Conservation (phyloP, 2,888 invertebrate species). For the Osedax frankpressi region DNA sequence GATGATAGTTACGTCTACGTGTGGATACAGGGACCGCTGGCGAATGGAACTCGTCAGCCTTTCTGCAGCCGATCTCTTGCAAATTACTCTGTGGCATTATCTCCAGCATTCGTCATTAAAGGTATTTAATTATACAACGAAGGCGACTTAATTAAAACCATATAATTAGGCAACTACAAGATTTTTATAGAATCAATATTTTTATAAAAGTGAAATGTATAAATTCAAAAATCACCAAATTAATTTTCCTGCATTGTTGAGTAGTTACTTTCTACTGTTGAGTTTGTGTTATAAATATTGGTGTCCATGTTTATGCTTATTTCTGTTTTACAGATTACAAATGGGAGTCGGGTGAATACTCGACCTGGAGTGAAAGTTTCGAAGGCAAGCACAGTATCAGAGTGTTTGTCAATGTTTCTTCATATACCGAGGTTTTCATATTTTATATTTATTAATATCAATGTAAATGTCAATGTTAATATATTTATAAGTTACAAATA, state of each 20-base stretch:
- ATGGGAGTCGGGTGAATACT: background rate
- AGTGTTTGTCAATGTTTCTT: background rate
- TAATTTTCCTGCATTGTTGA: too few species aligned
- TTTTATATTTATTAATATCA: too few species aligned
- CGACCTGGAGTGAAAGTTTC: background rate
- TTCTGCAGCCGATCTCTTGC: background rate
- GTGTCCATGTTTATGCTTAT: background rate
- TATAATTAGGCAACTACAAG: background rate
- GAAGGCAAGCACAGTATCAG: background rate
- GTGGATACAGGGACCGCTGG: background rate
- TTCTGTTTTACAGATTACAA: background rate
- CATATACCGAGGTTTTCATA: background rate
- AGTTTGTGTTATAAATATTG: background rate
- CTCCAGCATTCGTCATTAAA: background rate
- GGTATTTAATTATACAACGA: too few species aligned
- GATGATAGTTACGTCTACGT: background rate
- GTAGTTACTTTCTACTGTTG: too few species aligned
- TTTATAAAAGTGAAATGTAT: too few species aligned
- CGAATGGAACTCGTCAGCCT: background rate
- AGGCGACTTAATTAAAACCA: background rate
- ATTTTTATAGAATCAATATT: too few species aligned
- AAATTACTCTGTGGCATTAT: background rate
- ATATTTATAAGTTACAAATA: too few species aligned
- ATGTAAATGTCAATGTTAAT: too few species aligned
- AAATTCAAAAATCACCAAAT: too few species aligned